phyloP scores from a whole-genome alignment of 2,113 vertebrate genomes.

The Colius striatus region DNA sequence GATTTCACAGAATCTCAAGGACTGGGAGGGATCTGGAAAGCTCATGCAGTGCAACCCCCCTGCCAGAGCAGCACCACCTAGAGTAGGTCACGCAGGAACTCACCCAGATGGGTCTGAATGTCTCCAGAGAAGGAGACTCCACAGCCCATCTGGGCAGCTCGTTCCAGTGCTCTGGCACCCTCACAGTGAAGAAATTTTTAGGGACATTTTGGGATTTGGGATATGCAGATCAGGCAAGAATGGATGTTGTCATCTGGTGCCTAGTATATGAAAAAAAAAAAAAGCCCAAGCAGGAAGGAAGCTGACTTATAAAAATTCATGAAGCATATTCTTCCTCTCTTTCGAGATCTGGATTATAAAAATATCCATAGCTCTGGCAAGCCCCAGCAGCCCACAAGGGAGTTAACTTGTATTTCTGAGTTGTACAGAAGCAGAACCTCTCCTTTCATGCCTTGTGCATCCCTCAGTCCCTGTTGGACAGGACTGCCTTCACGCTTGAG shows the following conservation, averaged over 20 bases:
- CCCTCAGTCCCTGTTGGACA: rapidly evolving
- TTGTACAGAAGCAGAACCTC: background rate
- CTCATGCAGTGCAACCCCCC: too few relatives aligned
- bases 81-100: too few relatives aligned
- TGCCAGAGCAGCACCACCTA: too few relatives aligned
- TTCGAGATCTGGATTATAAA: background rate
- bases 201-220: background rate
- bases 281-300: background rate
- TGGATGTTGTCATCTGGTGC: background rate
- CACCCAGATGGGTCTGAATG: too few relatives aligned
- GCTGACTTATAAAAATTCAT: background rate
- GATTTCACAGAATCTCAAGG: too few relatives aligned
- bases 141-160: too few relatives aligned
- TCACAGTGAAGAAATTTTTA: too few relatives aligned
- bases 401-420: background rate
- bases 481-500: background rate
- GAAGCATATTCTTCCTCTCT: background rate
- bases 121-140: too few relatives aligned
- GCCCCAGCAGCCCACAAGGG: background rate
- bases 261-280: background rate
- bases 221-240: background rate
- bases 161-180: too few relatives aligned
- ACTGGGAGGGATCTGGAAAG: too few relatives aligned
- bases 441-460: background rate
- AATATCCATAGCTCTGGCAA: background rate